A percentile compares a stretch with the other conserved stretches of the same genome.
Conservation (phyloP, 2,888 invertebrate species). For the Agriopis aurantiaria region DNA sequence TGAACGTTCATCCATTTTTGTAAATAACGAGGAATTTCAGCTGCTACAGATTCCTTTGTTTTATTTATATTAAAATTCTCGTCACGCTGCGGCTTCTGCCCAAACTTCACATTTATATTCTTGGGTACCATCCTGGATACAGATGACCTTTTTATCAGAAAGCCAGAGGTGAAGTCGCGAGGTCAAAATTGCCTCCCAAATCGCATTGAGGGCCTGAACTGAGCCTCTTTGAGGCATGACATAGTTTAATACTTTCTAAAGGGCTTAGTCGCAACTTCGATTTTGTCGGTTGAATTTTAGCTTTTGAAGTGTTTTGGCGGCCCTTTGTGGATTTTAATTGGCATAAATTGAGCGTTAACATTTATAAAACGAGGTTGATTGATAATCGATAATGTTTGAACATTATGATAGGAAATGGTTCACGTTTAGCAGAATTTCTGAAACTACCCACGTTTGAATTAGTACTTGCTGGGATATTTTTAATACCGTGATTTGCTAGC, state of each 20-base stretch:
- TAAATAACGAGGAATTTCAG: slow-evolving; percentile 27
- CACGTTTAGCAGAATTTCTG: neutral
- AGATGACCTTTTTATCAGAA: slow-evolving; percentile 69
- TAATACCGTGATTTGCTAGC: neutral
- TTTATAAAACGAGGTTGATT: slow-evolving; percentile 24
- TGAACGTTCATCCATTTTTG: slow-evolving; percentile 16
- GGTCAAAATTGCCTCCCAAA: slow-evolving; percentile 61
- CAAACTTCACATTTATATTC: slow-evolving; percentile 66
- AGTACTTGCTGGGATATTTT: neutral
- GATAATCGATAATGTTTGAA: slow-evolving; percentile 18
- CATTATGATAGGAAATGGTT: neutral
- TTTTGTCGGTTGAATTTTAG: slow-evolving; percentile 41
- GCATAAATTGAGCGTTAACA: slow-evolving; percentile 23
- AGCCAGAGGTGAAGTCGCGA: slow-evolving; percentile 44
- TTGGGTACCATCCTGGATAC: slow-evolving; percentile 52
- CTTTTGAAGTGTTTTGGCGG: slow-evolving; percentile 32
- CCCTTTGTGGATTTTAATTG: slow-evolving; percentile 26
- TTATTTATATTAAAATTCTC: slow-evolving; percentile 35
- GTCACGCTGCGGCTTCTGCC: slow-evolving; percentile 46
- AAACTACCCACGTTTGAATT: neutral
- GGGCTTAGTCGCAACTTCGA: slow-evolving; percentile 37
- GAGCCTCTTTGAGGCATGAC: slow-evolving; percentile 50
- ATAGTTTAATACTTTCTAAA: slow-evolving; percentile 51
- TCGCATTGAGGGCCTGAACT: slow-evolving; percentile 53
- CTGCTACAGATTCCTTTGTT: slow-evolving; percentile 27